Evolutionary conservation across 2,797 vertebrate species (phyloP), one percentile per base, ranked within the genome.

Genomic region (Argentina silus): DNA sequence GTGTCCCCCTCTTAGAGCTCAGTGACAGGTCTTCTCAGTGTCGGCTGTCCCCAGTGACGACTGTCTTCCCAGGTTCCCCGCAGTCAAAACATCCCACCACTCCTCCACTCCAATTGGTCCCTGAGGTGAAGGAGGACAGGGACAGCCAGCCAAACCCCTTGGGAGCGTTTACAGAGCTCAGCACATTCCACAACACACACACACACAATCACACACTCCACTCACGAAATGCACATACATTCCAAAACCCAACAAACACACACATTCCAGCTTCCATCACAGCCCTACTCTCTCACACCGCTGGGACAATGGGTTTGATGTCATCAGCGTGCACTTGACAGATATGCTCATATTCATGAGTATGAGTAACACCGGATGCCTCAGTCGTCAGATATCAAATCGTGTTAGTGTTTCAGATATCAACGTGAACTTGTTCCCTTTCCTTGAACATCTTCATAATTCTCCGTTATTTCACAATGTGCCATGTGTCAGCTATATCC

Each of bases 321-420:
- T 36, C 27, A 36, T 36, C 27, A 36, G 4, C 27, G 2, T 1
- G 88, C 82, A 86, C 90, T 86, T 86, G 59, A 4, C 11, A 61
- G 12, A 61, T 4, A 61, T 11, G 1, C 60, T n/a, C 12, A 36
- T 75, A 76, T 84, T 89, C 78, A 70, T 59, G 60, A 56, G 74
- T 69, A 79, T 78, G 70, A n/a, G 73, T 70, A 70, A 78, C 73
- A 62, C 87, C 89, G 87, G 90, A 90, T 91, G 85, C 87, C 83
- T 82, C 85, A 87, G 88, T 90, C 90, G 87, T 75, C 19, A 44
- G 80, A 80, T 84, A 89, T 91, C 89, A 92, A 90, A 91, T 83
- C 81, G 74, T 55, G 81, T 42, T 76, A 64, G 72, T 75, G 75
- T 83, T 86, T 80, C 27, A 79, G 83, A 80, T 86, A 88, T 87